phyloP scores from a whole-genome alignment of 1,140 invertebrate species.

The Drosophila varians region DNA sequence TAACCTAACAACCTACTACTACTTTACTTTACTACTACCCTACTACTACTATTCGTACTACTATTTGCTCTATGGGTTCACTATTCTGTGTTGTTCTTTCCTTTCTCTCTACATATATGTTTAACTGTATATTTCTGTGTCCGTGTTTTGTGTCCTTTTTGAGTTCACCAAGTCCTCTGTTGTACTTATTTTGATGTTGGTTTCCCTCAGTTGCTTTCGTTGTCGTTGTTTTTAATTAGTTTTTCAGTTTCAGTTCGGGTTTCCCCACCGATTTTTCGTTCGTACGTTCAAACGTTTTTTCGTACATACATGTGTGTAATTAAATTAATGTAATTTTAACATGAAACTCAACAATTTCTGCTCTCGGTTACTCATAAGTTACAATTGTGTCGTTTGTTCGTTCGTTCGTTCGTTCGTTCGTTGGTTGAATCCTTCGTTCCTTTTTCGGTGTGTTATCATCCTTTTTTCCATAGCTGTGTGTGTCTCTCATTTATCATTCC shows the following conservation, averaged over 20 bases:
- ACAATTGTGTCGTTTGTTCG: slow-evolving; percentile 53
- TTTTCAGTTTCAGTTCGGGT: slow-evolving; percentile 22
- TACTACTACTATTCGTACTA: slow-evolving; percentile 70
- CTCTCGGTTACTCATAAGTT: slow-evolving; percentile 72
- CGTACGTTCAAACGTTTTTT: too few species aligned
- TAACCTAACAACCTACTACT: slow-evolving; percentile 67
- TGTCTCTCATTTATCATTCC: slow-evolving; percentile 67
- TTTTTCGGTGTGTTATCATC: slow-evolving; percentile 49
- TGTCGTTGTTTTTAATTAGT: slow-evolving; percentile 27
- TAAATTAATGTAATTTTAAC: slow-evolving; percentile 82
- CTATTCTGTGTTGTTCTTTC: slow-evolving; percentile 71
- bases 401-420: slow-evolving; percentile 37
- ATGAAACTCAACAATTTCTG: slow-evolving; percentile 83
- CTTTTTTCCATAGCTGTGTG: slow-evolving; percentile 54
- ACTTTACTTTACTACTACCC: slow-evolving; percentile 57
- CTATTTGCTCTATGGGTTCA: slow-evolving; percentile 79
- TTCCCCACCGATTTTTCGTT: slow-evolving; percentile 8
- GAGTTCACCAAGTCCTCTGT: slow-evolving; percentile 24
- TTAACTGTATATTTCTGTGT: slow-evolving; percentile 24
- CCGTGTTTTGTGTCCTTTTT: slow-evolving; percentile 69
- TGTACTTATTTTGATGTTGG: slow-evolving; percentile 1
- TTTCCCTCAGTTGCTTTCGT: slow-evolving; percentile 30
- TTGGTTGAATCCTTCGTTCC: slow-evolving; percentile 45
- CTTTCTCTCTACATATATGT: slow-evolving; percentile 45
- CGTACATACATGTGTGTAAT: slow-evolving; percentile 69